Base-by-base conservation (phyloP, 2,797 vertebrate genomes). In the Chelon auratus region DNA sequence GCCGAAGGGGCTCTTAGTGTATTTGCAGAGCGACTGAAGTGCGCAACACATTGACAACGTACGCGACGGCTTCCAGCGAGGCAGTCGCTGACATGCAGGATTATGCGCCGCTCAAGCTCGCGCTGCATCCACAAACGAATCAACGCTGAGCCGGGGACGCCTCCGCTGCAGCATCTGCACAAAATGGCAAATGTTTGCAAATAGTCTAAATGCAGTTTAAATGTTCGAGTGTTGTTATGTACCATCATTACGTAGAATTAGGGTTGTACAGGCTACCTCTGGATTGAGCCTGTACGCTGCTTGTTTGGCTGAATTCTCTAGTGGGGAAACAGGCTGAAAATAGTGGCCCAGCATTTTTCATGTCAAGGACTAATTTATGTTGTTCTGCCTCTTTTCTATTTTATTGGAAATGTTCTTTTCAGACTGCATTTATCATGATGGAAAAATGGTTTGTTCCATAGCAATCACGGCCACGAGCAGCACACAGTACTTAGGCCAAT, bases 21-120 rank as follows among this genome's bases (percentile, higher is more conserved):
- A 33, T 87, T 89, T 86, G 82, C 82, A 73, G 74, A 85, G 77
- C 48, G 68, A 86, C 68, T 72, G 71, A 45, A 79, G 73, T 75
- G 81, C 58, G 72, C 22, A 73, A 68, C 71, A 15, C 66, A 22
- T 22, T 66, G 69, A 67, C 69, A 62, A 56, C 65, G 59, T 48
- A 20, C 1, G 9, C 82, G 81, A 76, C 53, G 3, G 80, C 82
- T 88, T 77, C 48, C 63, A 83, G 82, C 75, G 61, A 81, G 83
- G 70, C 75, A 24, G 58, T 26, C 48, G 56, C 77, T 82, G 81
- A 87, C 78, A 63, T 54, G 72, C 78, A 70, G 74, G 82, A 88
- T 89, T 78, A 83, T 52, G 61, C 62, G 75, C 43, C 9, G 69
- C 77, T 89, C 72, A 4, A 42, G 53, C 77, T 80, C 51, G 60